Percentiles rank a stretch among this genome's conserved stretches.
Conservation (phyloP, 2,113 vertebrate genomes). For the Mus pahari region DNA sequence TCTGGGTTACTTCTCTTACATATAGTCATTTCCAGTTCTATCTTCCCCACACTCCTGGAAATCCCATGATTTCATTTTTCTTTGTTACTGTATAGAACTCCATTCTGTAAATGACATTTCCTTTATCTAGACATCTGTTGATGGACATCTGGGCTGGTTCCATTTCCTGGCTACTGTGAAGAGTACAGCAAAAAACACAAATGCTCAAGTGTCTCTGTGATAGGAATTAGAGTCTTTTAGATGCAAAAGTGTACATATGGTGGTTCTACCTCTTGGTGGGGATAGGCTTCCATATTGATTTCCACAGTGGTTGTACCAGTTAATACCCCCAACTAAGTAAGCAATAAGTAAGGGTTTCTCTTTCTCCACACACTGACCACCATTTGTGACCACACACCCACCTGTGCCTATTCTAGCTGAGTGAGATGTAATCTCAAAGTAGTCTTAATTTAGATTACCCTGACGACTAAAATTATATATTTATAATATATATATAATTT, state of each 20-base stretch:
- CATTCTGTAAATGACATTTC: not conserved
- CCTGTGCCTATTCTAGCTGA: not conserved
- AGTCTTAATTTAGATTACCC: not conserved
- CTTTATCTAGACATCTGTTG: not conserved
- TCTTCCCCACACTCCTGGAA: rapidly evolving
- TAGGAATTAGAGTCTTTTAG: not conserved
- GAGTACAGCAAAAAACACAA: not conserved
- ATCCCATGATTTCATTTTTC: not conserved
- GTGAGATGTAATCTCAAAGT: not conserved
- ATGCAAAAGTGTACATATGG: not conserved
- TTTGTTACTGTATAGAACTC: not conserved
- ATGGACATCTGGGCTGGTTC: not conserved
- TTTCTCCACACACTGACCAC: not conserved
- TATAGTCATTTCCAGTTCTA: not conserved
- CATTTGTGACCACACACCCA: too few species aligned
- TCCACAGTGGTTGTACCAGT: not conserved
- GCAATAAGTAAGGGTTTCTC: not conserved
- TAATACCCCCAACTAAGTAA: too few species aligned
- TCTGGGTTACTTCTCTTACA: not conserved
- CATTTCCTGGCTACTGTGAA: not conserved
- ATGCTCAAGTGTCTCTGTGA: not conserved
- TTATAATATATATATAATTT: too few species aligned
- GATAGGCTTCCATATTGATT: not conserved
- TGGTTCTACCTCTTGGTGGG: too few species aligned
- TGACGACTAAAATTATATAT: not conserved